Conservation (phyloP, 2,888 invertebrate genomes). For the Sphaeridia pumilis region DNA sequence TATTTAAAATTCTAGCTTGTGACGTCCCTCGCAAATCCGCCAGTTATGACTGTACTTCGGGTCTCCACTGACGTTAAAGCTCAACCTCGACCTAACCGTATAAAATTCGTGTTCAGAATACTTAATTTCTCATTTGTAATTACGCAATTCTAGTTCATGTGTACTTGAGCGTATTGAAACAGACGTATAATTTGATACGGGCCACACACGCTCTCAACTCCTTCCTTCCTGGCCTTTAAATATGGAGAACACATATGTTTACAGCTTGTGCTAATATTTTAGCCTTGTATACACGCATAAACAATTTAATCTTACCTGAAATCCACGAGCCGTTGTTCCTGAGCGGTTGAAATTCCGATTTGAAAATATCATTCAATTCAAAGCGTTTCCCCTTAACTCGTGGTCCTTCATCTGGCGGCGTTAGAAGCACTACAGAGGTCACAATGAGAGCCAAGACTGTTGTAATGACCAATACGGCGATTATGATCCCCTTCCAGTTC, state of each 20-base stretch:
- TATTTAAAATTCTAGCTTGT: too few relatives aligned
- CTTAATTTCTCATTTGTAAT: too few relatives aligned
- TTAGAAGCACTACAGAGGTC: slow-evolving; percentile 88
- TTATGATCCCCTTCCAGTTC: slow-evolving; percentile 95
- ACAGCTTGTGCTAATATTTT: not conserved
- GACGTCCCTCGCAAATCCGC: too few relatives aligned
- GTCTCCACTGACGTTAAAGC: too few relatives aligned
- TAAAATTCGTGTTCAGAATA: too few relatives aligned
- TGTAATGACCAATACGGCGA: slow-evolving; percentile 86
- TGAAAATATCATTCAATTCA: slow-evolving; percentile 66
- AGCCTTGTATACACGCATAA: not conserved
- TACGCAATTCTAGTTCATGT: not conserved
- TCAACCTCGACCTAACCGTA: too few relatives aligned
- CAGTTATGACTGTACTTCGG: too few relatives aligned
- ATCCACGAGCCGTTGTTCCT: slow-evolving; percentile 82
- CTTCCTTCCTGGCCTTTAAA: not conserved
- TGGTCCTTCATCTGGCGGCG: slow-evolving; percentile 82
- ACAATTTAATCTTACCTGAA: slow-evolving; percentile 52
- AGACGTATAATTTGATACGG: too few relatives aligned
- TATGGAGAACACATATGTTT: not conserved
- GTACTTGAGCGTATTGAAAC: not conserved
- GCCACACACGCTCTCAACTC: too few relatives aligned
- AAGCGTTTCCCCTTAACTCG: slow-evolving; percentile 66
- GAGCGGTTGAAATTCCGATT: slow-evolving; percentile 62
- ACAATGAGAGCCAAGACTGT: slow-evolving; percentile 86